These are phyloP conservation scores for Gavialis gangeticus DNA, from an alignment of 2,113 vertebrate species.

Conservation along the genomic window DNA sequence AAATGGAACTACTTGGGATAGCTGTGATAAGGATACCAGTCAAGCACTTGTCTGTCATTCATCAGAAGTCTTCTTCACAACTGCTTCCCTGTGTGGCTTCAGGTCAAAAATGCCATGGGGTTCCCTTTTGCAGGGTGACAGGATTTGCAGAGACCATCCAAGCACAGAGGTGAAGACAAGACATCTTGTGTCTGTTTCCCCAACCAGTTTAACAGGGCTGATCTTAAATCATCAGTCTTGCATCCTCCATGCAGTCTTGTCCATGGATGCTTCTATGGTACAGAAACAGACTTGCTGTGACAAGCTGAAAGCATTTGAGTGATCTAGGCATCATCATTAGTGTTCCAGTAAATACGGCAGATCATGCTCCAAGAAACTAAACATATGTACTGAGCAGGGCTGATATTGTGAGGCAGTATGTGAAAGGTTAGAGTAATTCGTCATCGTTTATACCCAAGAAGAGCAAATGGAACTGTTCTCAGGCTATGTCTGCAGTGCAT, in stretches of 20 bases:
- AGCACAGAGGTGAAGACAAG: rapidly evolving
- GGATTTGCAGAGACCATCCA: neutral
- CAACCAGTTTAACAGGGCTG: neutral
- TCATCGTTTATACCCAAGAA: neutral
- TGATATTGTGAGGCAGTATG: neutral
- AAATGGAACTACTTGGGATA: neutral
- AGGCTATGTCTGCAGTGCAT: neutral
- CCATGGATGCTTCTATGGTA: neutral
- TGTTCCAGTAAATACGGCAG: neutral
- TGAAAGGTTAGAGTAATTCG: neutral
- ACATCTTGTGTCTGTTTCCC: neutral
- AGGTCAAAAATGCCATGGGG: neutral
- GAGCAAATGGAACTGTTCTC: neutral
- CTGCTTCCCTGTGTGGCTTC: rapidly evolving
- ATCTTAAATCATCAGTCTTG: neutral
- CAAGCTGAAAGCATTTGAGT: neutral
- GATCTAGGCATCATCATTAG: neutral
- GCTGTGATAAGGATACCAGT: neutral
- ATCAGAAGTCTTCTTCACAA: neutral
- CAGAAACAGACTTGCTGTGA: neutral
- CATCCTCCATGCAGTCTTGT: neutral
- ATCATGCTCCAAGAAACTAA: neutral
- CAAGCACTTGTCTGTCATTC: neutral
- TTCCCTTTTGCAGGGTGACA: neutral
- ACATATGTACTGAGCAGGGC: neutral